Percentiles rank a stretch among this genome's conserved stretches.
Evolutionary conservation across 2,888 invertebrate genomes (phyloP).

Genomic region (Alcis repandata): DNA sequence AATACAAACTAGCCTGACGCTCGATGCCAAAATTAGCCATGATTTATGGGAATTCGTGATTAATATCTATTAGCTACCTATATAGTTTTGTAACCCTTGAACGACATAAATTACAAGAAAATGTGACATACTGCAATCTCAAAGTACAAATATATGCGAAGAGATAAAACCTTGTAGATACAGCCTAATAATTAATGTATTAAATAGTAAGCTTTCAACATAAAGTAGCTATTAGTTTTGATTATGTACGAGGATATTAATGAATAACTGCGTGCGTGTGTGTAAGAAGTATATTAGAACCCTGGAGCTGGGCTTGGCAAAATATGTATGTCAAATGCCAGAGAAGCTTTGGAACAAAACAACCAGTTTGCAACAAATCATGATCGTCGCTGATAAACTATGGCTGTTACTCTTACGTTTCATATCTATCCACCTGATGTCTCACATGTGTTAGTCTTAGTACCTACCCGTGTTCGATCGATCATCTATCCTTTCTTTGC

Average conservation of each 20-base stretch:
- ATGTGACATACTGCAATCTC: slow-evolving; percentile 24
- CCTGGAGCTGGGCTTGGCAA: neutral
- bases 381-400: too few species aligned
- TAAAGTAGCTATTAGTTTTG: neutral
- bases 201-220: neutral
- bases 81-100: slow-evolving; percentile 27
- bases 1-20: slow-evolving; percentile 26
- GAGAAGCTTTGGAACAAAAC: too few species aligned
- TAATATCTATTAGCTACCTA: slow-evolving; percentile 24
- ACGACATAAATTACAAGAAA: slow-evolving; percentile 31
- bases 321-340: neutral
- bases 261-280: too few species aligned
- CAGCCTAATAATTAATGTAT: neutral
- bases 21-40: slow-evolving; percentile 24
- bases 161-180: slow-evolving; percentile 1
- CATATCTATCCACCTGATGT: too few species aligned
- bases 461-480: too few species aligned
- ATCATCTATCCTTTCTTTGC: too few species aligned
- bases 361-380: too few species aligned
- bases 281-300: neutral
- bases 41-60: slow-evolving; percentile 27
- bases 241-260: neutral
- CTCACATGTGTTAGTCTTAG: too few species aligned
- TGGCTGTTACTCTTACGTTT: too few species aligned
- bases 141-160: neutral